These are phyloP conservation scores for Ischnus inquisitorius DNA, from an alignment of 2,888 invertebrate species.

Conservation along the genomic window DNA sequence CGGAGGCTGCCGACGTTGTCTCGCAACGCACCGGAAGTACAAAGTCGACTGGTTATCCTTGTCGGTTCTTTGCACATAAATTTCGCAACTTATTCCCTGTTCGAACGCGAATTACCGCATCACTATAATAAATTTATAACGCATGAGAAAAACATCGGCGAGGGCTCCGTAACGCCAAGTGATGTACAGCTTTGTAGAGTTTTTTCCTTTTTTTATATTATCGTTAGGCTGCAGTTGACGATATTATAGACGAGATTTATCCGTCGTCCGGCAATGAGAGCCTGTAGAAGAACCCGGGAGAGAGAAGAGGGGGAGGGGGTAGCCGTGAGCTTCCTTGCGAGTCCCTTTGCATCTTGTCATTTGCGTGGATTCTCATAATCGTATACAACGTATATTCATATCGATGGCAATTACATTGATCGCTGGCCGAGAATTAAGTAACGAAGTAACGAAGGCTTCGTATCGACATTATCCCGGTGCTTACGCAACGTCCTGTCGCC, in stretches of 20 bases:
- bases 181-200: not conserved
- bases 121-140: conserved; percentile 43
- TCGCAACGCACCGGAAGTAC: conserved; percentile 52
- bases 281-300: not conserved
- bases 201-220: conserved; percentile 11
- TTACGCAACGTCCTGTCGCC: conserved; percentile 60
- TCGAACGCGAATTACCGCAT: conserved; percentile 46
- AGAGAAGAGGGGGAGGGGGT: no score
- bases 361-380: not conserved
- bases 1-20: conserved; percentile 29
- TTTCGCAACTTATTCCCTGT: conserved; percentile 37
- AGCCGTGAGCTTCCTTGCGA: not conserved
- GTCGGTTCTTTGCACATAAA: conserved; percentile 37
- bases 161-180: not conserved
- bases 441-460: conserved; percentile 10
- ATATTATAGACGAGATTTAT: not conserved
- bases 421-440: conserved; percentile 50
- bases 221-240: no score
- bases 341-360: not conserved
- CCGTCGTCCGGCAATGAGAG: not conserved
- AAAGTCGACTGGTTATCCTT: conserved; percentile 59
- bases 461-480: conserved; percentile 21
- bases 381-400: conserved; percentile 32
- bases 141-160: not conserved
- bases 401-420: conserved; percentile 57